Evolutionary conservation across 2,888 invertebrate species (phyloP).

Genomic region (Drosophila fungiperda): DNA sequence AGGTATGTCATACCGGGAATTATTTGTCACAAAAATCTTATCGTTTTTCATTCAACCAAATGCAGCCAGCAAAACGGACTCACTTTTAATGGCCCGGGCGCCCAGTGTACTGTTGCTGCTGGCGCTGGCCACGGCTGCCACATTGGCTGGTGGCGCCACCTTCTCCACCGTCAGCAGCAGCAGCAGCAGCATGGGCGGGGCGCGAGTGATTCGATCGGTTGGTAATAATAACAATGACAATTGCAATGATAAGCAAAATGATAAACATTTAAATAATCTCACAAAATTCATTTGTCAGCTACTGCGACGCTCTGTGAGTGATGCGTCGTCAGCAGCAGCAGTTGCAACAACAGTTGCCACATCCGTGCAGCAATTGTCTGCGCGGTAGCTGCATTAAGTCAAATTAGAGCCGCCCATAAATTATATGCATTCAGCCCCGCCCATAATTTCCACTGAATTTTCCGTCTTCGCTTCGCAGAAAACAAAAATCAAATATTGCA

Average conservation of each 20-base stretch:
- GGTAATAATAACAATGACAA: slow-evolving; percentile 30
- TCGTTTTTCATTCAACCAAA: slow-evolving; percentile 85
- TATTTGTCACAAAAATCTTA: slow-evolving; percentile 85
- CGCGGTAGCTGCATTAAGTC: slow-evolving; percentile 81
- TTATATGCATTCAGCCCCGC: slow-evolving; percentile 52
- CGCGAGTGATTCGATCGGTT: slow-evolving; percentile 39
- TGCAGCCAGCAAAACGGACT: slow-evolving; percentile 84
- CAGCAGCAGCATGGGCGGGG: slow-evolving; percentile 44
- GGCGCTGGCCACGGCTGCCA: slow-evolving; percentile 66
- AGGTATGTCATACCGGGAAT: slow-evolving; percentile 87
- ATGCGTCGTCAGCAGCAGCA: slow-evolving; percentile 27
- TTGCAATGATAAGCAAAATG: slow-evolving; percentile 13
- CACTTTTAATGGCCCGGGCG: slow-evolving; percentile 72
- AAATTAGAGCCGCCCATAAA: slow-evolving; percentile 36
- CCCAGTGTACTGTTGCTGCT: slow-evolving; percentile 74
- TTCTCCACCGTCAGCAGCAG: slow-evolving; percentile 32
- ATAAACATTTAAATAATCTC: slow-evolving; percentile 11
- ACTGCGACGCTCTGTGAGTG: slow-evolving; percentile 41
- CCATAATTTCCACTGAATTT: slow-evolving; percentile 64
- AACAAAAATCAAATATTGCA: slow-evolving; percentile 35
- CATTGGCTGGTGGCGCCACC: slow-evolving; percentile 59
- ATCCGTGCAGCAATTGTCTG: slow-evolving; percentile 48
- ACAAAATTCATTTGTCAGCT: slow-evolving; percentile 34
- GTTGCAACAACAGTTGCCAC: slow-evolving; percentile 31
- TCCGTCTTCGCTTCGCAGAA: slow-evolving; percentile 71